Evolutionary conservation across 2,888 invertebrate genomes (phyloP).

Genomic region (Iselma pallidipennis): DNA sequence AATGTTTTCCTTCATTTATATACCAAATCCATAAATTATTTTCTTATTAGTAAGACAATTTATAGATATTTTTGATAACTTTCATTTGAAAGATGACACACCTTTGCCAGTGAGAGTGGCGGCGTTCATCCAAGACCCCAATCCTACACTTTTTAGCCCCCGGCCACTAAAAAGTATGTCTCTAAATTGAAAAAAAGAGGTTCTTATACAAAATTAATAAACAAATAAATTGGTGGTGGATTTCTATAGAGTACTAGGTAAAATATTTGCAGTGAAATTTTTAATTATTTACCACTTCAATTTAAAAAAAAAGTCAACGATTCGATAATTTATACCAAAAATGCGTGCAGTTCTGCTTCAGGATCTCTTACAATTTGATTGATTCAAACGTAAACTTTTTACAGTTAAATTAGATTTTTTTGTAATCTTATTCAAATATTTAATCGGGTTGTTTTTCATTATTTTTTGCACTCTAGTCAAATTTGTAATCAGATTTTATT

Average conservation of each 20-base stretch:
- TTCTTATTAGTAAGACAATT: background rate
- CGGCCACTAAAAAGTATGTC: background rate
- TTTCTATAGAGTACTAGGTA: too few species aligned
- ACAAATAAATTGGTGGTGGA: too few species aligned
- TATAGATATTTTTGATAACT: constrained; percentile 17
- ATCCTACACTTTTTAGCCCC: background rate
- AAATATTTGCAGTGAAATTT: too few species aligned
- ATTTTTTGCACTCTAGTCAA: background rate
- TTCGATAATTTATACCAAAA: background rate
- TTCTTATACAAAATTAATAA: background rate
- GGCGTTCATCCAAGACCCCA: background rate
- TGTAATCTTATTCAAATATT: too few species aligned
- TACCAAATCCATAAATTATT: too few species aligned
- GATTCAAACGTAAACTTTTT: background rate
- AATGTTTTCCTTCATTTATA: background rate
- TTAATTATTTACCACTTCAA: too few species aligned
- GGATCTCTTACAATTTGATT: background rate
- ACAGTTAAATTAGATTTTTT: too few species aligned
- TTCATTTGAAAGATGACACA: constrained; percentile 22
- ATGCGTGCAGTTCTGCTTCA: background rate
- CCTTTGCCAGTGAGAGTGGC: constrained; percentile 25
- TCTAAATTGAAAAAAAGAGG: too few species aligned
- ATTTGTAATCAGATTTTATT: background rate
- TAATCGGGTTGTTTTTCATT: background rate
- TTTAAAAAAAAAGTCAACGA: background rate